Evolutionary conservation across 2,888 invertebrate species (phyloP).

Genomic region (Charanyca ferruginea): DNA sequence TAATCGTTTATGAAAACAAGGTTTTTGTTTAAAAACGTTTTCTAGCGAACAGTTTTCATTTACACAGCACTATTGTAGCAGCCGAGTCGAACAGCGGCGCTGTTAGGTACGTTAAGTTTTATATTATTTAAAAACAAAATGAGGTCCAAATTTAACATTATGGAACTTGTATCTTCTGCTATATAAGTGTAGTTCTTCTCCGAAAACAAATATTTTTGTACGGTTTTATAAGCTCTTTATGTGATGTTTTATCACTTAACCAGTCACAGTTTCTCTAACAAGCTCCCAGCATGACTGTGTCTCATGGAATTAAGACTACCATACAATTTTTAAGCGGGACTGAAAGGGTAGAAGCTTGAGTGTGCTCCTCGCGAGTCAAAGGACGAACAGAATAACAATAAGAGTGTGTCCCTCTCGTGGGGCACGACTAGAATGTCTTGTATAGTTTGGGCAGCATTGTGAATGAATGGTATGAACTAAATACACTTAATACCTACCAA

Average conservation of each 20-base stretch:
- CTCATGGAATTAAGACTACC: slow-evolving; percentile 25
- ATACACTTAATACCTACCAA: slow-evolving; percentile 7
- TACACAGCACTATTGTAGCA: not conserved
- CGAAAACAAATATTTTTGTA: slow-evolving; percentile 3
- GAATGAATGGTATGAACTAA: slow-evolving; percentile 4
- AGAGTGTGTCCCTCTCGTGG: slow-evolving; percentile 38
- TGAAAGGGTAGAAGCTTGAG: slow-evolving; percentile 29
- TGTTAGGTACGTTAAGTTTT: slow-evolving; percentile 17
- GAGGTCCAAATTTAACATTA: slow-evolving; percentile 11
- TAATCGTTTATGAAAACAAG: too few species aligned
- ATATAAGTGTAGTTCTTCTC: not conserved
- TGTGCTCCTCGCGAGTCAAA: slow-evolving; percentile 43
- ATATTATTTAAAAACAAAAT: too few species aligned
- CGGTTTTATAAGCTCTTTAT: slow-evolving; percentile 4
- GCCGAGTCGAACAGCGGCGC: not conserved
- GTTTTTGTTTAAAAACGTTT: slow-evolving; percentile 17
- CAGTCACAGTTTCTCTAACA: slow-evolving; percentile 19
- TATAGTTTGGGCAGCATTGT: slow-evolving; percentile 45
- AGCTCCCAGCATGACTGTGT: slow-evolving; percentile 5
- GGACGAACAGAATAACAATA: slow-evolving; percentile 62
- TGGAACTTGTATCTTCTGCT: not conserved
- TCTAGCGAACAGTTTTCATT: slow-evolving; percentile 10
- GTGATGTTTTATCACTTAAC: not conserved
- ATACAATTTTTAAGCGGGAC: slow-evolving; percentile 32
- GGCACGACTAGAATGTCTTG: slow-evolving; percentile 50